Evolutionary conservation across 2,888 invertebrate genomes (phyloP), one percentile per base, ranked within the genome.

Genomic region (Mesoligia furuncula): DNA sequence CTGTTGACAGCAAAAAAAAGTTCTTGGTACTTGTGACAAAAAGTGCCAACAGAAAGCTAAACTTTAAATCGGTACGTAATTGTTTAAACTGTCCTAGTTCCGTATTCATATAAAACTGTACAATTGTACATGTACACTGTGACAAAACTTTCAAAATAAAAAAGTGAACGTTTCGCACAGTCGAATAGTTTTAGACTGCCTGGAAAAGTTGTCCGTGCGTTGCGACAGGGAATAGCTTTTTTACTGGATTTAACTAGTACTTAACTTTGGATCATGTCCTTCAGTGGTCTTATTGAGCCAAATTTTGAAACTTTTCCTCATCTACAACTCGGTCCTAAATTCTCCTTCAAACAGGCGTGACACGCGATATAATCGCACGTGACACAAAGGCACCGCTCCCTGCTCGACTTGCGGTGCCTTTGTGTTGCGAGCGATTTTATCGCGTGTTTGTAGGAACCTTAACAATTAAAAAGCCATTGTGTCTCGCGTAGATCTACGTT

Each of bases 101-200:
- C n/a, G 20, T 51, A 73, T 73, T 73, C n/a, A 39, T 42, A 51
- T n/a, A 24, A 45, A 54, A 20, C 27, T 45, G n/a, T 36, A 54
- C 59, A 54, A 20, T n/a, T 45, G n/a, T 36, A 54, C 59, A 70
- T 64, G 42, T 66, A 45, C 27, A 31, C 57, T 57, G 36, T 57
- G n/a, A 59, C 17, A 48, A 20, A 80, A 75, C 68, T 51, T 66
- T 36, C 17, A 62, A 73, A 69, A 73, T 67, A 78, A 75, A 75
- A 80, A 74, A 20, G 39, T 36, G 48, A 27, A 57, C 57, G 48
- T 75, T 85, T 79, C 66, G 11, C 67, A 70, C 80, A 71, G 69
- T 48, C 62, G 42, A 79, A 83, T 69, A 76, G 80, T 77, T 85
- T 75, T 51, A 77, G 64, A 75, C 51, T 73, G 72, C 20, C 69